These are phyloP conservation scores for Notothenia coriiceps DNA, from an alignment of 2,113 vertebrate genomes.

Conservation along the genomic window DNA sequence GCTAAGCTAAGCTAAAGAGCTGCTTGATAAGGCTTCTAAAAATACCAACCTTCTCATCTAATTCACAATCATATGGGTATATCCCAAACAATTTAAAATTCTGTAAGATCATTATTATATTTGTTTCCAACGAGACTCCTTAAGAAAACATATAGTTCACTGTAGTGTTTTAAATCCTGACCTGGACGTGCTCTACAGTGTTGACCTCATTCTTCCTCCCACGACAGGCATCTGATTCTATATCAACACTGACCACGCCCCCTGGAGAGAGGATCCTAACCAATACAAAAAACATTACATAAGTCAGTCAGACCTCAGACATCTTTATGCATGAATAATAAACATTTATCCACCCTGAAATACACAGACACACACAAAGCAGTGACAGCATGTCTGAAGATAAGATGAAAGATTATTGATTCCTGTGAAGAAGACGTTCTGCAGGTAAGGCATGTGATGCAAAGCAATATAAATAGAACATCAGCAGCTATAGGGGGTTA, in stretches of 20 bases:
- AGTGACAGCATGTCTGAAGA: conserved; percentile 2
- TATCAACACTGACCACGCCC: conserved; percentile 57
- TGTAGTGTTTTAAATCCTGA: conserved; percentile 33
- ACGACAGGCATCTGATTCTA: conserved; percentile 74
- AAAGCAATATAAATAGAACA: neutral
- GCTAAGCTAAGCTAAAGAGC: neutral
- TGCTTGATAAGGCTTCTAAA: neutral
- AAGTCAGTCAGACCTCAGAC: conserved; percentile 24
- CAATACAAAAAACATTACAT: conserved; percentile 22
- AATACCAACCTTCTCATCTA: neutral
- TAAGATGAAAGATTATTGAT: conserved; percentile 21
- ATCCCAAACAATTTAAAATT: neutral
- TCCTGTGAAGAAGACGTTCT: neutral
- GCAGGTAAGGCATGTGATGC: neutral
- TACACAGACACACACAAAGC: conserved; percentile 10
- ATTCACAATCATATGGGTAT: neutral
- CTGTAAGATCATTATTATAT: too few species aligned
- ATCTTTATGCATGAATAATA: neutral
- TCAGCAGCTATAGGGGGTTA: neutral
- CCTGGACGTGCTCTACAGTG: conserved; percentile 78
- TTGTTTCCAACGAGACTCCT: neutral
- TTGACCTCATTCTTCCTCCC: conserved; percentile 78
- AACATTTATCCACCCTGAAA: neutral
- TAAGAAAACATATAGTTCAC: neutral
- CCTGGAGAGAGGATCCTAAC: conserved; percentile 72